Conservation (phyloP, 2,797 vertebrate genomes). For the Spea hammondii region DNA sequence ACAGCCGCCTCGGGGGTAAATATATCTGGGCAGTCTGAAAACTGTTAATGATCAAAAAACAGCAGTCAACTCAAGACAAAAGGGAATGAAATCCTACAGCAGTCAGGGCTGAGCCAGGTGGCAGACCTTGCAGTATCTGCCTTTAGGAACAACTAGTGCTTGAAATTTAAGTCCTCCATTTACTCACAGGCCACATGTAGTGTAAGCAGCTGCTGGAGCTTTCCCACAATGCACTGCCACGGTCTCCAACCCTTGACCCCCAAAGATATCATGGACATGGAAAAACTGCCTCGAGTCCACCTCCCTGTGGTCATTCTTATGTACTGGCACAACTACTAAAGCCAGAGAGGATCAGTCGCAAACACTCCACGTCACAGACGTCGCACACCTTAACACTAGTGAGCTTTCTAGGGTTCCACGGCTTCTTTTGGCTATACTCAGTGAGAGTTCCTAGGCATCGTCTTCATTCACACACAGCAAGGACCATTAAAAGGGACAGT, state of each 20-base stretch:
- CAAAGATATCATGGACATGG: neutral
- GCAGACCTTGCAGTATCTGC: constrained; percentile 37
- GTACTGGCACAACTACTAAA: neutral
- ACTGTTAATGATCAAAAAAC: constrained; percentile 48
- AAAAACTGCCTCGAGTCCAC: constrained; percentile 9
- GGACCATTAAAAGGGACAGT: no score
- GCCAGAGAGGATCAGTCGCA: no score
- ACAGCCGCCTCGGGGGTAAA: constrained; percentile 18
- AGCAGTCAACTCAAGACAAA: constrained; percentile 41
- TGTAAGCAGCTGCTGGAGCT: constrained; percentile 45
- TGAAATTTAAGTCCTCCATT: constrained; percentile 31
- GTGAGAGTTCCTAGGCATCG: no score
- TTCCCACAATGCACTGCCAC: constrained; percentile 46
- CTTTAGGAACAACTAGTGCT: constrained; percentile 34
- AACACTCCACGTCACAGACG: no score
- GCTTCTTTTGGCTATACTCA: no score
- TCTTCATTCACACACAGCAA: no score
- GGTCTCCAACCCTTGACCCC: constrained; percentile 39
- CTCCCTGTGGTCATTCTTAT: constrained; percentile 29
- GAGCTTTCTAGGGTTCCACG: no score
- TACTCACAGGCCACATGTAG: constrained; percentile 43
- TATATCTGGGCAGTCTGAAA: constrained; percentile 33
- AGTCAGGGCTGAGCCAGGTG: constrained; percentile 37
- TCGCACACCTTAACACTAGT: no score
- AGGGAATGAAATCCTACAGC: constrained; percentile 34